Evolutionary conservation across 2,888 invertebrate genomes (phyloP).

Genomic region (Acanthococcus lagerstroemiae): DNA sequence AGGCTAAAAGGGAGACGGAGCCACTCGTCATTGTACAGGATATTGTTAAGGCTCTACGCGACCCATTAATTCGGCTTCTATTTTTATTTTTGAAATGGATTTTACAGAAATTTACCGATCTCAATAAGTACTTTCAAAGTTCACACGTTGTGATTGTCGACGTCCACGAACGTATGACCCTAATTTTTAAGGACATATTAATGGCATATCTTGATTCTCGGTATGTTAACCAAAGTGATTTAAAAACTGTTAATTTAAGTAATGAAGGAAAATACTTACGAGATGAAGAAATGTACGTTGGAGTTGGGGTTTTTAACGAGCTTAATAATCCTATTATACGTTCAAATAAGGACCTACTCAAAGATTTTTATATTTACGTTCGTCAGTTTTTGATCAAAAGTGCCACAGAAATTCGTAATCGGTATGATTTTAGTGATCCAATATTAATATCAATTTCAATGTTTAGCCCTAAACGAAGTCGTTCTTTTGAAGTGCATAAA

Average conservation of each 20-base stretch:
- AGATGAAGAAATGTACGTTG: neutral
- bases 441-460: neutral
- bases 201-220: neutral
- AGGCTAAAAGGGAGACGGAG: too few species aligned
- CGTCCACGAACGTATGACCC: neutral
- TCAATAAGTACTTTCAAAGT: neutral
- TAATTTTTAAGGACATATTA: neutral
- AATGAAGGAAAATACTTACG: neutral
- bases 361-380: neutral
- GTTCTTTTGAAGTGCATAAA: neutral
- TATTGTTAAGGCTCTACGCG: neutral
- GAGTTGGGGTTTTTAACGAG: neutral
- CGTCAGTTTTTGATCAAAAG: neutral
- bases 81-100: neutral
- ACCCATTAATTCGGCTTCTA: neutral
- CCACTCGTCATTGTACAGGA: neutral
- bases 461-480: neutral
- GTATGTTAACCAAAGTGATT: neutral
- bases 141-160: neutral
- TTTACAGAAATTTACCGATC: neutral
- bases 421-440: neutral
- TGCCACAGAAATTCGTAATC: neutral
- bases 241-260: neutral
- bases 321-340: neutral
- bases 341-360: neutral